phyloP scores from a whole-genome alignment of 2,113 vertebrate species.

The Nematolebias whitei region DNA sequence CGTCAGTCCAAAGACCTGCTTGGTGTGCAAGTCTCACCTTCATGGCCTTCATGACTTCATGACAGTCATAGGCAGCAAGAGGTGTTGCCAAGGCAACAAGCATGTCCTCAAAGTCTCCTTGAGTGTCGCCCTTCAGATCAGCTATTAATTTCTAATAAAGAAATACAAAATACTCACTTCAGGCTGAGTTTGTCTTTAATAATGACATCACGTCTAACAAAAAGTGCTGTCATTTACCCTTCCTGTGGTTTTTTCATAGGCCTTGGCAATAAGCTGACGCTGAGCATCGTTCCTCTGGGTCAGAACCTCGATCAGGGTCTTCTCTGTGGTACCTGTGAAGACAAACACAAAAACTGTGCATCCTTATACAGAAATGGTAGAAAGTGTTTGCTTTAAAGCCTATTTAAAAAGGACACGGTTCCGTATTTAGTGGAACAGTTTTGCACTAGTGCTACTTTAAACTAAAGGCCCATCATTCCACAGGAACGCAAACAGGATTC shows the following conservation, averaged over 20 bases:
- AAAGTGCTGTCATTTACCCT: conserved; percentile 67
- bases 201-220: neutral
- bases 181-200: conserved; percentile 34
- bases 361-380: neutral
- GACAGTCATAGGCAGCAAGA: conserved; percentile 81
- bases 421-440: neutral
- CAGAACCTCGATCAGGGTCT: conserved; percentile 82
- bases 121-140: conserved; percentile 87
- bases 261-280: conserved; percentile 81
- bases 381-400: neutral
- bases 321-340: conserved; percentile 83
- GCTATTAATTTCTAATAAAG: conserved; percentile 78
- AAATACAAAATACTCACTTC: neutral
- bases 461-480: no score
- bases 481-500: no score
- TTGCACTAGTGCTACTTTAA: no score
- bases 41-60: conserved; percentile 82
- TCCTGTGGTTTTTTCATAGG: conserved; percentile 80
- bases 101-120: conserved; percentile 83
- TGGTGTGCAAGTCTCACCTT: conserved; percentile 76
- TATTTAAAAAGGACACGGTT: neutral
- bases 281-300: conserved; percentile 84
- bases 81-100: conserved; percentile 81
- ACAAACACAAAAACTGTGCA: conserved; percentile 1
- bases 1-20: no score